Evolutionary conservation across 2,797 vertebrate species (phyloP), one percentile per base, ranked within the genome.

Genomic region (Steatocranus sp.): DNA sequence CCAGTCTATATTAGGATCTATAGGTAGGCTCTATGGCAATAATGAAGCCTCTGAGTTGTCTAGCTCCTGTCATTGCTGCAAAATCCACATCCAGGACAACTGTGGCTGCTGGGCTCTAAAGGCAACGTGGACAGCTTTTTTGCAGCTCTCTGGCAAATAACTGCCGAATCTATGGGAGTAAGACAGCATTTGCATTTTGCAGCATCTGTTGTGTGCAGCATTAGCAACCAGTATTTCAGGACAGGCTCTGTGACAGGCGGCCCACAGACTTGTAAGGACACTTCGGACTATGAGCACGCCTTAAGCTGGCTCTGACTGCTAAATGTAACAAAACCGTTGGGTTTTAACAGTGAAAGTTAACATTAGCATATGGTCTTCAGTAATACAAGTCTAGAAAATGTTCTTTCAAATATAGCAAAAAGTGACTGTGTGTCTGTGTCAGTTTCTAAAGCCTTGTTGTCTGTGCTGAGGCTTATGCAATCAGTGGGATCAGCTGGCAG

Each of bases 401-500:
- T 53, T 75, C 23, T 17, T 25, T 41, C 41, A 85, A 73, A 73
- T 30, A 78, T 25, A 73, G 82, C 54, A 58, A 82, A 84, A 78
- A 82, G 36, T 77, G 32, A 43, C 53, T 7, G 9, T 38, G 11
- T 78, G 56, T 83, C 17, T 79, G 80, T 84, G 41, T 56, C 12
- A 14, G 78, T 66, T 80, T 91, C 58, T 82, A 50, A 53, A 84
- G 84, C 50, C 74, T 78, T 84, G 85, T 79, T 81, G 89, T 93
- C 90, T 94, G 86, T 91, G 88, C 82, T 75, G 70, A 91, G 87
- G 83, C 73, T 93, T 93, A 92, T 86, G 90, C 48, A 92, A 92
- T 92, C 85, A 89, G 77, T 75, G 80, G 78, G 75, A 92, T 92
- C 91, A 92, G 88, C 89, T 89, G 85, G 90, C 84, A 58, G 75